Base-by-base conservation (phyloP, 2,888 invertebrate genomes). In the Tinea pellionella region DNA sequence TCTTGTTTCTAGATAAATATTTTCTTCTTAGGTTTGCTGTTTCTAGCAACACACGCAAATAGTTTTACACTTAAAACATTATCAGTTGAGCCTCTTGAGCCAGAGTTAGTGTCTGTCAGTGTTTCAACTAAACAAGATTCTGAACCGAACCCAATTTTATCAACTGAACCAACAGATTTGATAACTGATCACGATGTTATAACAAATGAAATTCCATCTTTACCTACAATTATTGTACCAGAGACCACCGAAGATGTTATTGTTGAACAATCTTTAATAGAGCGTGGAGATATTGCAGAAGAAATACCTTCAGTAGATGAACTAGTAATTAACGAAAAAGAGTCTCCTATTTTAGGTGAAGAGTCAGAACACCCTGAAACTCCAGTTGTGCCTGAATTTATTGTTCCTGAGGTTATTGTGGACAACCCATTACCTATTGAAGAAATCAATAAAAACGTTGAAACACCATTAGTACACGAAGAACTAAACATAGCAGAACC, bases 351-450 rank as follows among this genome's bases (percentile, higher is more conserved):
- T 41, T 41, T 41, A 13, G 2, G 41, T 15, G 47, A 47, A 16
- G 47, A 59, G 30, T 37, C 11, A 12, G n/a, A 41, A 37, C 51
- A 29, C 9, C 63, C 61, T 42, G 61, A 62, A 41, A 61, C 60
- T 16, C 61, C 62, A 4, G 41, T 16, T 11, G n/a, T 59, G 30
- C 60, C 62, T 13, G 42, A 47, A 9, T 32, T 60, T 2, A 13
- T 30, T 13, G 11, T 61, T n/a, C 59, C 62, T 9, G 53, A 62
- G 13, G 42, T 59, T 18, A 18, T 59, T 18, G 42, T 18, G 9
- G 59, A 59, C 47, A 47, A 47, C 9, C 2, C 15, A 47, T 15
- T 47, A 47, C 15, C n/a, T 47, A 47, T 47, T 47, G 47, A 53
- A 6, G 9, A 13, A 24, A 53, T 24, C 24, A n/a, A 47, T 15